Percentiles rank a stretch among this genome's conserved stretches.
Conservation (phyloP, 2,888 invertebrate genomes). For the Lepas anatifera region DNA sequence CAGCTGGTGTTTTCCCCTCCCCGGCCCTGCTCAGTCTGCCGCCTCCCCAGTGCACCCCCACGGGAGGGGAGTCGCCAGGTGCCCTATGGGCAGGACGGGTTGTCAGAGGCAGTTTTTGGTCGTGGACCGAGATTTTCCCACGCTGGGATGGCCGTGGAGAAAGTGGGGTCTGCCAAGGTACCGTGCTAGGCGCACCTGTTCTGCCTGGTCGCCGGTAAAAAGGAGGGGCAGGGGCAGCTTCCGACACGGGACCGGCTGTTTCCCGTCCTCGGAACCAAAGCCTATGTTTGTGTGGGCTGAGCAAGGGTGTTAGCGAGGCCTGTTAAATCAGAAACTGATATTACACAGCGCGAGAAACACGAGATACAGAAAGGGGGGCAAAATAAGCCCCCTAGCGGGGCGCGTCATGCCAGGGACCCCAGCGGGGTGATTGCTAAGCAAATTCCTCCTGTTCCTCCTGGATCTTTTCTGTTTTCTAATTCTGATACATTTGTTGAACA, state of each 20-base stretch:
- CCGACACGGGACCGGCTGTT: neutral
- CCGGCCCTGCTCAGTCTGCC: neutral
- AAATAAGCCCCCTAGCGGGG: too few relatives aligned
- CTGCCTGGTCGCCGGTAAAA: neutral
- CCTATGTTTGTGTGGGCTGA: too few relatives aligned
- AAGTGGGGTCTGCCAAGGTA: neutral
- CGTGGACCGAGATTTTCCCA: neutral
- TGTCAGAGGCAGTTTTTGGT: neutral
- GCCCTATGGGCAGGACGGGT: neutral
- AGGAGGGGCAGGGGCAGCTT: neutral
- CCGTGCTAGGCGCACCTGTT: neutral
- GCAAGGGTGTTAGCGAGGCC: too few relatives aligned
- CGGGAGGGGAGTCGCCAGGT: slow-evolving; percentile 6
- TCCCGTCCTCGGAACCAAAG: too few relatives aligned
- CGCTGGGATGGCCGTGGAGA: neutral
- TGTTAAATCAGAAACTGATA: too few relatives aligned
- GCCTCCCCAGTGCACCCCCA: too few relatives aligned
- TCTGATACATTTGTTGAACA: too few relatives aligned
- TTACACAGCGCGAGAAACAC: neutral
- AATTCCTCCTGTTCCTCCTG: too few relatives aligned
- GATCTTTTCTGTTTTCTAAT: too few relatives aligned
- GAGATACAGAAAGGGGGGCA: too few relatives aligned
- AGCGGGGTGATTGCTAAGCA: too few relatives aligned
- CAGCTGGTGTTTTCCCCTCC: slow-evolving; percentile 3
- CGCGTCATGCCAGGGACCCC: too few relatives aligned